These are phyloP conservation scores for Schizotus pectinicornis DNA, from an alignment of 2,888 invertebrate genomes.

Conservation along the genomic window DNA sequence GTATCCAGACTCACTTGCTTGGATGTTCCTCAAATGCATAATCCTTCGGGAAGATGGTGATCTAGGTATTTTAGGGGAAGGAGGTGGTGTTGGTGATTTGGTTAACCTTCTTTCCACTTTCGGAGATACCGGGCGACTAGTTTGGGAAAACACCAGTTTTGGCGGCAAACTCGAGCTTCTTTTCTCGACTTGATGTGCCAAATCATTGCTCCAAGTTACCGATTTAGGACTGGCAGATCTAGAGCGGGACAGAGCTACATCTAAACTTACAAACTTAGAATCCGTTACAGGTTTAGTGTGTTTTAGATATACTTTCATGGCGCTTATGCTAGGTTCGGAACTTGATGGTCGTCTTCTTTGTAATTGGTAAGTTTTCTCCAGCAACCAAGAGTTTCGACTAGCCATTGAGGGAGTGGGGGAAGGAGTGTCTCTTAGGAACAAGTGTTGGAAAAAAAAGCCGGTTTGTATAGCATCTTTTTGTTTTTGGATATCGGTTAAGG, in stretches of 20 bases:
- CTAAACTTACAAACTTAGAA: conserved; percentile 74
- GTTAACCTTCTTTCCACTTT: conserved; percentile 12
- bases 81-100: conserved; percentile 37
- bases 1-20: conserved; percentile 9
- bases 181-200: conserved; percentile 28
- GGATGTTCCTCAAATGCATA: conserved; percentile 39
- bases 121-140: conserved; percentile 36
- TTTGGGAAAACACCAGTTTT: conserved; percentile 54
- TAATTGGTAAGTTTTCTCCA: conserved; percentile 74
- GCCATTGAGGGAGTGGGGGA: conserved; percentile 54
- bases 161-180: conserved; percentile 62
- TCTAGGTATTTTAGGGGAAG: conserved; percentile 41
- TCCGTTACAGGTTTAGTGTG: conserved; percentile 74
- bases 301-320: conserved; percentile 69
- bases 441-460: conserved; percentile 74
- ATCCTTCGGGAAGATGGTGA: conserved; percentile 47
- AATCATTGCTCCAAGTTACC: conserved; percentile 60
- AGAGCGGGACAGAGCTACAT: conserved; percentile 61
- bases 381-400: conserved; percentile 64
- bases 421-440: conserved; percentile 65
- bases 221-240: conserved; percentile 65
- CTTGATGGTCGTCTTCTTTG: conserved; percentile 54
- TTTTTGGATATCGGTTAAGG: conserved; percentile 61
- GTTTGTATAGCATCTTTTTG: conserved; percentile 67
- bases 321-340: conserved; percentile 63